A percentile compares a stretch with the other conserved stretches of the same genome.
Conservation (phyloP, 2,888 invertebrate species). For the Dendrolimus houi region DNA sequence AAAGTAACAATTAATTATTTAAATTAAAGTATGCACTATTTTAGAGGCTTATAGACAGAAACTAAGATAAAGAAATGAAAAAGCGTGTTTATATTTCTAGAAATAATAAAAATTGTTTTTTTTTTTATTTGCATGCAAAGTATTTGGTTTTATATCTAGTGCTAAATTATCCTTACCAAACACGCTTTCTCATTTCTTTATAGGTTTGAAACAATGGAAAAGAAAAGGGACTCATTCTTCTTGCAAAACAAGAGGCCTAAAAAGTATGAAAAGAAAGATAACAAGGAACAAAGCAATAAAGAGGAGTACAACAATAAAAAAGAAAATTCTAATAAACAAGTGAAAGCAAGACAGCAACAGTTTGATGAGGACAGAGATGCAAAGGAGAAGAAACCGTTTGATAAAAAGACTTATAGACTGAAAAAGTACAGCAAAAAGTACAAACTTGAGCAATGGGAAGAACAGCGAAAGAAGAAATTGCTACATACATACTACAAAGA, state of each 20-base stretch:
- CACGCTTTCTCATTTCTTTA: conserved; percentile 71
- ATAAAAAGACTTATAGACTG: conserved; percentile 80
- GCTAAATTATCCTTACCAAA: conserved; percentile 39
- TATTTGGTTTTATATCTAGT: conserved; percentile 3
- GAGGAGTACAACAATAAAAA: conserved; percentile 13
- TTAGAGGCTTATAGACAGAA: too few relatives aligned
- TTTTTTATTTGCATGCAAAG: neutral
- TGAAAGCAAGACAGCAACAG: conserved; percentile 33
- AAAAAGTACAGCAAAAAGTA: conserved; percentile 83
- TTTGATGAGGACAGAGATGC: conserved; percentile 39
- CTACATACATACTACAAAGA: conserved; percentile 76
- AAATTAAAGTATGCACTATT: too few relatives aligned
- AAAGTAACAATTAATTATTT: too few relatives aligned
- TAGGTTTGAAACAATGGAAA: conserved; percentile 65
- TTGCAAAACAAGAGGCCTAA: conserved; percentile 35
- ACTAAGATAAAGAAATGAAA: conserved; percentile 35
- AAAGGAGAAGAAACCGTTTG: conserved; percentile 74
- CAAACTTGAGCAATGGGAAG: conserved; percentile 82
- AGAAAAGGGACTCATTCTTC: conserved; percentile 51
- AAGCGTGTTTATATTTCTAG: conserved; percentile 46
- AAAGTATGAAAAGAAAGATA: conserved; percentile 10
- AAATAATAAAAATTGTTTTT: neutral
- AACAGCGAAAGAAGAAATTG: conserved; percentile 76
- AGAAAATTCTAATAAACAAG: conserved; percentile 11
- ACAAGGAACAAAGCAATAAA: conserved; percentile 8